phyloP scores from a whole-genome alignment of 2,113 vertebrate genomes.

The Corvus cornix region DNA sequence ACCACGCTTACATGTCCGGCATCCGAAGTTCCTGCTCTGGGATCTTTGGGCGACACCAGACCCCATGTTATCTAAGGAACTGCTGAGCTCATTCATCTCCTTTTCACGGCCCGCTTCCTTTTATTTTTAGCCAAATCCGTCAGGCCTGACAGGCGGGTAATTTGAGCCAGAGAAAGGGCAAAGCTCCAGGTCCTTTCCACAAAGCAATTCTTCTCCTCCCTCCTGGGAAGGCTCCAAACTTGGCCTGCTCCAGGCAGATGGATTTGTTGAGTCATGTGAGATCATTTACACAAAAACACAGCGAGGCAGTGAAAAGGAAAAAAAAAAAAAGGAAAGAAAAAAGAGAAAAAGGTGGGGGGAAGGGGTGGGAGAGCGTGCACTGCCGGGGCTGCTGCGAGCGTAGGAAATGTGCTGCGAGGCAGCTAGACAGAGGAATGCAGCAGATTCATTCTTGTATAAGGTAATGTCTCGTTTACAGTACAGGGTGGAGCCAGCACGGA shows the following conservation, averaged over 20 bases:
- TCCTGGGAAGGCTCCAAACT: slow-evolving; percentile 84
- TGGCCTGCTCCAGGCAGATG: slow-evolving; percentile 81
- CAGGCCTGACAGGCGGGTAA: slow-evolving; percentile 91
- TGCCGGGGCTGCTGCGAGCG: slow-evolving; percentile 57
- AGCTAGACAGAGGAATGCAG: slow-evolving; percentile 82
- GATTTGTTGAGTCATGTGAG: slow-evolving; percentile 99
- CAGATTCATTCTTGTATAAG: slow-evolving; percentile 91
- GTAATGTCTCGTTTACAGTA: slow-evolving; percentile 90
- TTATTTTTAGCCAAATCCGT: slow-evolving; percentile 96
- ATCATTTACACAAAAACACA: slow-evolving; percentile 90
- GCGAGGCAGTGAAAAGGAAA: slow-evolving; percentile 72
- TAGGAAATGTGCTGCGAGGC: slow-evolving; percentile 79
- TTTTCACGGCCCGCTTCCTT: slow-evolving; percentile 86
- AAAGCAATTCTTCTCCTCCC: slow-evolving; percentile 87
- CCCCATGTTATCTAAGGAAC: slow-evolving; percentile 76
- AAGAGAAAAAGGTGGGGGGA: slow-evolving; percentile 15
- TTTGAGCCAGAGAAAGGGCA: slow-evolving; percentile 87
- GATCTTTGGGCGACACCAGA: slow-evolving; percentile 70
- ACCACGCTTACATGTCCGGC: not conserved
- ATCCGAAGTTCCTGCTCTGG: slow-evolving; percentile 75
- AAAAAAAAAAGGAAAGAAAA: not conserved
- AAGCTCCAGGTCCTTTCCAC: slow-evolving; percentile 84
- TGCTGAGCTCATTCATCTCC: slow-evolving; percentile 86
- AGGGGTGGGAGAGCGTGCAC: slow-evolving; percentile 42
- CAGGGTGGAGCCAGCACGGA: slow-evolving; percentile 78